Base-by-base conservation (phyloP, 2,113 vertebrate species). In the Myotis davidii region DNA sequence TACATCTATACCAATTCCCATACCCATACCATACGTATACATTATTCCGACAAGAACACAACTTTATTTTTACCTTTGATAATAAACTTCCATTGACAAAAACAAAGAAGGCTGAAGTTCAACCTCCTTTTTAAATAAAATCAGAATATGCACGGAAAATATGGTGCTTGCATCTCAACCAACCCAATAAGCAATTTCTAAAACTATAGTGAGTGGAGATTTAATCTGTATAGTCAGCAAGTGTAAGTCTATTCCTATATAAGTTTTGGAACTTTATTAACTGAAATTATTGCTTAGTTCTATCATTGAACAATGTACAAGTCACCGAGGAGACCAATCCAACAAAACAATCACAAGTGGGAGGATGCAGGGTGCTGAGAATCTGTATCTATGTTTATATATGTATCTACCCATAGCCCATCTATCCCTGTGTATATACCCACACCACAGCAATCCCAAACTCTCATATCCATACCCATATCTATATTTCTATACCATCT, bases 111-210 rank as follows among this genome's bases (percentile, higher is more conserved):
- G 98, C 92, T 97, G 95, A 98, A 97, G 98, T 98, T 98, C 97
- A 98, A 98, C 97, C 97, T 98, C 99, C 99, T 99, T 99, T 99
- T 99, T 98, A 98, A 99, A 99, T 99, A 99, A 99, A 99, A 99
- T 99, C 99, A 99, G 97, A 98, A 99, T 98, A 99, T 98, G 99
- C 99, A 99, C 99, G 99, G 99, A 99, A 98, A 99, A 99, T 99
- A 99, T 99, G 99, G 99, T 99, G 99, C 99, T 98, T 99, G 99
- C 99, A 99, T 98, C 32, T 17, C 6, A 17, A n/a, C 32, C 32
- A n/a, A 32, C 29, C 32, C 65, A n/a, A 18, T n/a, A n/a, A 67
- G 65, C 65, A n/a, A 25, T 8, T 9, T 8, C 39, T 45, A 14
- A 45, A 45, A 13, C 72, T 13, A 14, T 6, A 5, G 27, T 0